Conservation (phyloP, 2,888 invertebrate species). For the Myathropa florea region DNA sequence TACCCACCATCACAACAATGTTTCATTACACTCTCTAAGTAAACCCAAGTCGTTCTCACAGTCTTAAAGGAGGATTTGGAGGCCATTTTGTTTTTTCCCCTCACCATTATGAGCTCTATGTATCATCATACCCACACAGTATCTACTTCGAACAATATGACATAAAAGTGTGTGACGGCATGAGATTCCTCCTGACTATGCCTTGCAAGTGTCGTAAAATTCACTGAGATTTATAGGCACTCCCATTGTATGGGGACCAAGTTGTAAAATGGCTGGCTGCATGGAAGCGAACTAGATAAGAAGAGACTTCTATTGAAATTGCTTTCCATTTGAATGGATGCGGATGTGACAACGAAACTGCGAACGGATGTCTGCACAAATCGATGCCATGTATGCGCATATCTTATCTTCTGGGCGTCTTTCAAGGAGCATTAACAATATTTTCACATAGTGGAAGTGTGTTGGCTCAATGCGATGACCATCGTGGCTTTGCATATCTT, state of each 20-base stretch:
- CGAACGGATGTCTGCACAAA: constrained; percentile 22
- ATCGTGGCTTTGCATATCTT: neutral
- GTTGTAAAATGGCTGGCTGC: constrained; percentile 34
- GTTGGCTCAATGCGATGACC: neutral
- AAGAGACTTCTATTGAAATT: constrained; percentile 26
- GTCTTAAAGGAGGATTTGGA: constrained; percentile 17
- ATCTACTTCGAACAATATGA: constrained; percentile 22
- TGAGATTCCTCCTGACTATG: constrained; percentile 25
- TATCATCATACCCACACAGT: neutral
- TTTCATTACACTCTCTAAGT: neutral
- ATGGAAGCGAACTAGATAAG: constrained; percentile 37
- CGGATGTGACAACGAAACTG: constrained; percentile 8
- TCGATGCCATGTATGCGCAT: constrained; percentile 37
- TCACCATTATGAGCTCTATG: neutral
- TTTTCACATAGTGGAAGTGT: neutral
- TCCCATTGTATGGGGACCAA: constrained; percentile 20
- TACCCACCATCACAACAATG: neutral
- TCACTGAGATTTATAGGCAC: constrained; percentile 63
- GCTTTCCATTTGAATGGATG: constrained; percentile 29
- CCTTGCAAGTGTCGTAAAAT: constrained; percentile 51
- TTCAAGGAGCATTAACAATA: neutral
- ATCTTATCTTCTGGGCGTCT: constrained; percentile 3
- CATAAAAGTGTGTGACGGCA: constrained; percentile 8
- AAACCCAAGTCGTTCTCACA: neutral
- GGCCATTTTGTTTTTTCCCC: constrained; percentile 25